phyloP scores from a whole-genome alignment of 1,140 invertebrate genomes.

The Camponotus floridanus region DNA sequence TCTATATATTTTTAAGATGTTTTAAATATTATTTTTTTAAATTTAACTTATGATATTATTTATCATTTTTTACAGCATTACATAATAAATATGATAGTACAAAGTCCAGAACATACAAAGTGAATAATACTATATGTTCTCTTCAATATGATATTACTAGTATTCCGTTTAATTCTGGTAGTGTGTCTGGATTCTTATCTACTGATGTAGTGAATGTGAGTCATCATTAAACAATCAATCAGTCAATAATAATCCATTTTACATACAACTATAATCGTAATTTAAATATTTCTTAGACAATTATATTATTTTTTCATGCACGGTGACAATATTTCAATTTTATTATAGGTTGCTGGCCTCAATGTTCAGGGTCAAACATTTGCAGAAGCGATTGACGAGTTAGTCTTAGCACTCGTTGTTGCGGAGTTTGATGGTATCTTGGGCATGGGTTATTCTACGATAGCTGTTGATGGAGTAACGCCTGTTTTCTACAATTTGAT shows the following conservation, averaged over 20 bases:
- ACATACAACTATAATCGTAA: not conserved
- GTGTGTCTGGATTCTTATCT: constrained; percentile 97
- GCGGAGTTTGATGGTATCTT: no score
- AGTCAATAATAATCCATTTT: not conserved
- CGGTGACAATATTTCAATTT: no score
- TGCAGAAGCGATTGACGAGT: no score
- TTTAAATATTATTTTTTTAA: not conserved
- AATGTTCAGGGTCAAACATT: no score
- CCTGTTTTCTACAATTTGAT: constrained; percentile 98
- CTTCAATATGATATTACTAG: constrained; percentile 95
- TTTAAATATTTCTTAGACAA: not conserved
- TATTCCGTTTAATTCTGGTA: constrained; percentile 89
- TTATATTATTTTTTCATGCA: not conserved
- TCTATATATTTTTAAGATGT: constrained; percentile 12
- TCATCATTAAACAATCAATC: constrained; percentile 62
- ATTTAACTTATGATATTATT: not conserved
- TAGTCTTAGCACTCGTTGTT: no score
- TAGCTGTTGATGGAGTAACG: constrained; percentile 95
- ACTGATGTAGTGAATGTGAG: constrained; percentile 94
- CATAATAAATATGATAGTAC: constrained; percentile 81
- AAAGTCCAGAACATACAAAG: constrained; percentile 93
- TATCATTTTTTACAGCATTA: constrained; percentile 88
- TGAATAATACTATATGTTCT: constrained; percentile 95
- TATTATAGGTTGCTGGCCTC: no score
- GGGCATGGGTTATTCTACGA: constrained; percentile 92